phyloP scores from a whole-genome alignment of 2,113 vertebrate species.

The Fukomys damarensis region DNA sequence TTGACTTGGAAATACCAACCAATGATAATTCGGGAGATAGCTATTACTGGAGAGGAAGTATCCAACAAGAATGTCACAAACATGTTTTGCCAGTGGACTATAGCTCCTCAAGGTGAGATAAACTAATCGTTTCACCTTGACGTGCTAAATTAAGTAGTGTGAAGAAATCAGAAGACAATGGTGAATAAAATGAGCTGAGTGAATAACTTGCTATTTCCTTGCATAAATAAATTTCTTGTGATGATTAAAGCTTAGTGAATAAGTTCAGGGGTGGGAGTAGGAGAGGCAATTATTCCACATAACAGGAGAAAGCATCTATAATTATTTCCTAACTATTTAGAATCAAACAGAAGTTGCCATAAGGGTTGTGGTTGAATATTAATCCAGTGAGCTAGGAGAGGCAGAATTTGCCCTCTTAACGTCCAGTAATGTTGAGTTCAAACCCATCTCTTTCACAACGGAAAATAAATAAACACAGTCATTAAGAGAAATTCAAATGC shows the following conservation, averaged over 20 bases:
- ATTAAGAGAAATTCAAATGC: not conserved
- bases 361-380: slow-evolving; percentile 23
- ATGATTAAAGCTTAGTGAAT: slow-evolving; percentile 68
- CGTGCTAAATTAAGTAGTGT: slow-evolving; percentile 74
- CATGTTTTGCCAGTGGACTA: slow-evolving; percentile 67
- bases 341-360: slow-evolving; percentile 60
- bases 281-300: slow-evolving; percentile 63
- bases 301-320: slow-evolving; percentile 64
- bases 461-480: not conserved
- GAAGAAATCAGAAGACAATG: slow-evolving; percentile 82
- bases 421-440: slow-evolving; percentile 38
- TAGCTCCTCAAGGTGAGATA: slow-evolving; percentile 70
- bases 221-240: slow-evolving; percentile 67
- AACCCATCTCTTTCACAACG: slow-evolving; percentile 6
- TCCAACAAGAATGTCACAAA: slow-evolving; percentile 18
- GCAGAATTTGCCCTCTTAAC: not conserved
- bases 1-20: slow-evolving; percentile 63
- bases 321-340: slow-evolving; percentile 68
- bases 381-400: not conserved
- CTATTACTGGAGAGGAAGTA: slow-evolving; percentile 58
- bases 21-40: slow-evolving; percentile 56
- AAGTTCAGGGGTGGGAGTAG: slow-evolving; percentile 42
- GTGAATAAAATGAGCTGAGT: slow-evolving; percentile 75
- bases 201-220: slow-evolving; percentile 77
- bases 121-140: slow-evolving; percentile 77